phyloP scores from a whole-genome alignment of 2,113 vertebrate genomes.

The Oreocharis arfaki region DNA sequence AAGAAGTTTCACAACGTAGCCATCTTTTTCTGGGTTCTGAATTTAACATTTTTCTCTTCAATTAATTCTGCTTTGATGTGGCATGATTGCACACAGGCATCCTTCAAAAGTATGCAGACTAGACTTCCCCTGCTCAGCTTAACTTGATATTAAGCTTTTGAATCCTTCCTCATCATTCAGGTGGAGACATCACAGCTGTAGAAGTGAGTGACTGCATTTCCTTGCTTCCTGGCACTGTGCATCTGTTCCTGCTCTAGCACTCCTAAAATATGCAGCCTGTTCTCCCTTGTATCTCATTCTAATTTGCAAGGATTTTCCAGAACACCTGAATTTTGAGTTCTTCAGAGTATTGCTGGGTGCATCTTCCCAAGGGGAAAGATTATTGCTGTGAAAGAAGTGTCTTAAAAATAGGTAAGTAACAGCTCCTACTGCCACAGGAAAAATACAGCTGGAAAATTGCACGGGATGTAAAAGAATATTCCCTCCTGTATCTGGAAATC shows the following conservation, averaged over 20 bases:
- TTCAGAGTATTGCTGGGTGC: not conserved
- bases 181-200: not conserved
- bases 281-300: not conserved
- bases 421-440: not conserved
- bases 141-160: not conserved
- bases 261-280: not conserved
- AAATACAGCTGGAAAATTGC: not conserved
- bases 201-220: not conserved
- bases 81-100: not conserved
- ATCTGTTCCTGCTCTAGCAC: not conserved
- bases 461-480: not conserved
- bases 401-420: not conserved
- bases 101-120: not conserved
- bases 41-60: not conserved
- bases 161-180: not conserved
- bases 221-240: not conserved
- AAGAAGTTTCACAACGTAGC: not conserved
- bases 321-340: not conserved
- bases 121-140: not conserved
- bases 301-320: not conserved
- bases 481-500: not conserved
- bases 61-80: not conserved
- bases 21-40: not conserved
- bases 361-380: not conserved
- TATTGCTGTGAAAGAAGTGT: not conserved